A percentile compares a stretch with the other conserved stretches of the same genome.
Evolutionary conservation across 2,888 invertebrate species (phyloP).

Genomic region (Drosophila recens): DNA sequence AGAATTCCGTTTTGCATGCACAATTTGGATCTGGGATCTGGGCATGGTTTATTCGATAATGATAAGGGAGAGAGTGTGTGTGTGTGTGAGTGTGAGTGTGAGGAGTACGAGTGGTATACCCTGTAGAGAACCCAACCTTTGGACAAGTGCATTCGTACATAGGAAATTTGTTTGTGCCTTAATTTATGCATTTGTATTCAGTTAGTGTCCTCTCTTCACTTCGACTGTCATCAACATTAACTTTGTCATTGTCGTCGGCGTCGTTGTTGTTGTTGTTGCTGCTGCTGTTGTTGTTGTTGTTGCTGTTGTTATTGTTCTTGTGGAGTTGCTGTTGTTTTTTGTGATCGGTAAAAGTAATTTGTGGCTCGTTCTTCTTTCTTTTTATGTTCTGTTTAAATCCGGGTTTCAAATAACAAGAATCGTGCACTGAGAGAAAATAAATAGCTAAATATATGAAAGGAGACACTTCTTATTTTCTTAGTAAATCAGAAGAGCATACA

Average conservation of each 20-base stretch:
- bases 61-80: too few species aligned
- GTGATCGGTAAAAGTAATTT: constrained; percentile 78
- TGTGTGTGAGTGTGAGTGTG: too few species aligned
- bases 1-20: constrained; percentile 68
- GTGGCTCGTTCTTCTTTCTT: constrained; percentile 70
- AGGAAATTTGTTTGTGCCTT: constrained; percentile 75
- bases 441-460: not conserved
- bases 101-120: not conserved
- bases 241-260: constrained; percentile 16
- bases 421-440: constrained; percentile 56
- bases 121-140: constrained; percentile 54
- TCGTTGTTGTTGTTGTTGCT: constrained; percentile 2
- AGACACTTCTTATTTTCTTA: not conserved
- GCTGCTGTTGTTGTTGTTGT: too few species aligned
- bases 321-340: constrained; percentile 29
- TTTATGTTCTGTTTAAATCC: constrained; percentile 71
- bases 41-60: too few species aligned
- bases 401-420: constrained; percentile 74
- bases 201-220: constrained; percentile 48
- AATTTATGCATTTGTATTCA: constrained; percentile 77
- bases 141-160: constrained; percentile 77
- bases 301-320: constrained; percentile 30
- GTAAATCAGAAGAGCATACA: not conserved
- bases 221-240: constrained; percentile 49
- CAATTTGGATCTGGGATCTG: constrained; percentile 40